Percentiles rank a stretch among this genome's conserved stretches.
These are phyloP conservation scores for Crenuchus spilurus DNA, from an alignment of 2,797 vertebrate genomes.

Conservation along the genomic window DNA sequence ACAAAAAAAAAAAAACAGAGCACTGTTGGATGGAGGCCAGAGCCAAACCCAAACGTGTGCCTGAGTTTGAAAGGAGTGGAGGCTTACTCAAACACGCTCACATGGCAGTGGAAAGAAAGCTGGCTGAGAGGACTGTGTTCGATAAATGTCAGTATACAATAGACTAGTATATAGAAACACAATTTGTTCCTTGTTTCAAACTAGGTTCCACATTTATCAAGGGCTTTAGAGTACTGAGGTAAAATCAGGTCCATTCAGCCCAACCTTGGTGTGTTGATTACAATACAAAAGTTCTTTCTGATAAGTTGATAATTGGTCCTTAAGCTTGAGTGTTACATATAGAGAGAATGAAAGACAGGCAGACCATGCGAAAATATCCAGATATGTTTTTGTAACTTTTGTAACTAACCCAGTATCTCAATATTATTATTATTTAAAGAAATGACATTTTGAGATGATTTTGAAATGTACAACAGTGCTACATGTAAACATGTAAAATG, in stretches of 20 bases:
- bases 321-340: background rate
- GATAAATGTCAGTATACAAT: constrained; percentile 13
- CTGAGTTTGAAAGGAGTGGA: constrained; percentile 54
- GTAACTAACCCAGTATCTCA: constrained; percentile 13
- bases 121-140: background rate
- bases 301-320: too few relatives aligned
- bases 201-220: constrained; percentile 10
- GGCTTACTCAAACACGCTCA: constrained; percentile 49
- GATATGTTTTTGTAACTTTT: constrained; percentile 35
- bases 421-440: too few relatives aligned
- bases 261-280: background rate
- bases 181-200: background rate
- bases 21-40: constrained; percentile 45
- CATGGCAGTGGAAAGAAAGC: constrained; percentile 14
- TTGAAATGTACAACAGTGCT: background rate
- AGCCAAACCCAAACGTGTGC: constrained; percentile 59
- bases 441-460: background rate
- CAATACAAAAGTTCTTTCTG: background rate
- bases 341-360: constrained; percentile 60
- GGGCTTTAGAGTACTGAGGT: background rate
- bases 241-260: background rate
- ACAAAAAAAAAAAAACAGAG: constrained; percentile 18
- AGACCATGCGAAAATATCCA: constrained; percentile 66
- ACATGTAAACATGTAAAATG: too few relatives aligned
- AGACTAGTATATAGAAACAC: background rate